Evolutionary conservation across 2,888 invertebrate species (phyloP).

Genomic region (Spatulosminthurus flaviceps): DNA sequence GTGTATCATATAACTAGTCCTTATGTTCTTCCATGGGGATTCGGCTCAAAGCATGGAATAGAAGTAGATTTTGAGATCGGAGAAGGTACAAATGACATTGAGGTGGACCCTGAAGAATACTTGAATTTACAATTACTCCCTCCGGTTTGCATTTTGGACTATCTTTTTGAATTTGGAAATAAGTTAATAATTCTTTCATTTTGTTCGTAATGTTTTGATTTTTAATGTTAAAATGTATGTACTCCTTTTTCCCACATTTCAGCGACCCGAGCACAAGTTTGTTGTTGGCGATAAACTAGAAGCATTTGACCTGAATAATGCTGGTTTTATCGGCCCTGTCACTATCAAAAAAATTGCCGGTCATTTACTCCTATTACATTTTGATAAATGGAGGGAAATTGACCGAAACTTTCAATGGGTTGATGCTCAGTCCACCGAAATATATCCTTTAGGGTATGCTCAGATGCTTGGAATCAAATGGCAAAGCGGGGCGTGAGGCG

Average conservation of each 20-base stretch:
- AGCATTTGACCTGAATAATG: neutral
- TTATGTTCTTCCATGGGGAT: conserved; percentile 23
- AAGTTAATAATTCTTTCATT: too few relatives aligned
- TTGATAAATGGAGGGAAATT: conserved; percentile 3
- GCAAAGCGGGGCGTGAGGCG: conserved; percentile 13
- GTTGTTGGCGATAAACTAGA: conserved; percentile 21
- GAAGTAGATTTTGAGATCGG: conserved; percentile 16
- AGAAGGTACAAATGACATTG: neutral
- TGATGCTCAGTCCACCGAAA: conserved; percentile 18
- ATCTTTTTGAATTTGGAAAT: neutral
- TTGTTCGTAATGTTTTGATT: neutral
- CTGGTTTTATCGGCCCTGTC: neutral
- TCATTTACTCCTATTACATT: conserved; percentile 27
- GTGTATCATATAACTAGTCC: conserved; percentile 33
- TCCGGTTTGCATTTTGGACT: neutral
- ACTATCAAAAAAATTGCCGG: conserved; percentile 31
- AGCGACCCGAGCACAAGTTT: conserved; percentile 31
- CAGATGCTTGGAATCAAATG: conserved; percentile 28
- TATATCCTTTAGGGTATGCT: conserved; percentile 32
- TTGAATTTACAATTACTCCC: neutral
- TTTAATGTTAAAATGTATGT: neutral
- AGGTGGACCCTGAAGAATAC: neutral
- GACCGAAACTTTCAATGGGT: conserved; percentile 34
- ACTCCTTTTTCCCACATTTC: neutral
- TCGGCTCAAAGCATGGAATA: conserved; percentile 10